Percentiles rank a stretch among this genome's conserved stretches.
These are phyloP conservation scores for Leptestheria dahalacensis DNA, from an alignment of 1,140 invertebrate species.

Conservation along the genomic window DNA sequence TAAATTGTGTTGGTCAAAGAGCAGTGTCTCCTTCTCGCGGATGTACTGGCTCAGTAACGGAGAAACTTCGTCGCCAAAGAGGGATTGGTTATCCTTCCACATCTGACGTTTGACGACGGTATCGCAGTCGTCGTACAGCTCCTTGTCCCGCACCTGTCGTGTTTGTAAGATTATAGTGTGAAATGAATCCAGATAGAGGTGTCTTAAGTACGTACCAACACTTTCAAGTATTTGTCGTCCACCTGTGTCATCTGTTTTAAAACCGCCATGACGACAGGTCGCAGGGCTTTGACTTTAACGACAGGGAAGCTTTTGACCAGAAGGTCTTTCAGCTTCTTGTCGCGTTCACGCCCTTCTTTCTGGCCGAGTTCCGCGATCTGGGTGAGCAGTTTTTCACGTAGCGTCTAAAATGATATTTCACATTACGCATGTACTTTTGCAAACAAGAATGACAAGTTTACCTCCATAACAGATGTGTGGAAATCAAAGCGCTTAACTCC, in stretches of 20 bases:
- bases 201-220: conserved; percentile 38
- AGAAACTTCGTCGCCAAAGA: conserved; percentile 94
- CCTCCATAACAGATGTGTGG: conserved; percentile 83
- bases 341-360: conserved; percentile 55
- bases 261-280: conserved; percentile 91
- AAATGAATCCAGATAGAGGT: no score
- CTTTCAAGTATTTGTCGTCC: conserved; percentile 77
- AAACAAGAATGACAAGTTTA: conserved; percentile 20
- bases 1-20: conserved; percentile 83
- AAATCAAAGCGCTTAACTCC: conserved; percentile 82
- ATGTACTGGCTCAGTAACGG: conserved; percentile 86
- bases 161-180: no score
- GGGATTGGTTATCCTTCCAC: conserved; percentile 91
- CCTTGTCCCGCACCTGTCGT: conserved; percentile 58
- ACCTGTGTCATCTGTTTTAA: conserved; percentile 84
- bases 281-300: conserved; percentile 73
- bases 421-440: no score
- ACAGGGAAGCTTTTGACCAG: conserved; percentile 85
- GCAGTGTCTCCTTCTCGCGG: conserved; percentile 74
- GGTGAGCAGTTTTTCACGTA: conserved; percentile 71
- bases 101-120: conserved; percentile 95
- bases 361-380: conserved; percentile 77
- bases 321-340: conserved; percentile 78
- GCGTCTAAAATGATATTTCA: conserved; percentile 45
- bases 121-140: conserved; percentile 84